phyloP scores from a whole-genome alignment of 2,888 invertebrate genomes.

The Andrena flavipes region DNA sequence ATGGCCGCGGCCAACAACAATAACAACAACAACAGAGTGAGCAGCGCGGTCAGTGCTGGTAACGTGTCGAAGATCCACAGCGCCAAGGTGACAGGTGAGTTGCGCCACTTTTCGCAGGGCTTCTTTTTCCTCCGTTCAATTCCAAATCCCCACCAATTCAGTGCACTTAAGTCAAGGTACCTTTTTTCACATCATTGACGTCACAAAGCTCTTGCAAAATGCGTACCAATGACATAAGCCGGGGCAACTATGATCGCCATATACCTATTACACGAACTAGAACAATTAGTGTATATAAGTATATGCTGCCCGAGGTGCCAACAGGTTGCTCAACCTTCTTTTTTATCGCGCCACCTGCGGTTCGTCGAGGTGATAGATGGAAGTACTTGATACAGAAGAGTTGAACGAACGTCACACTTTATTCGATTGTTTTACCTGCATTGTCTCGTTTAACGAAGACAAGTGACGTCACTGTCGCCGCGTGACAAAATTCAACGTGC shows the following conservation, averaged over 20 bases:
- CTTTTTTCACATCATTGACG: too few species aligned
- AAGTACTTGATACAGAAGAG: not conserved
- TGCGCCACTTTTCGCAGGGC: not conserved
- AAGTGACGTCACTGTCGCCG: not conserved
- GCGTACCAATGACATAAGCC: not conserved
- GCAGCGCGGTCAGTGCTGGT: constrained; percentile 78
- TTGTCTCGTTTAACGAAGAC: constrained; percentile 5
- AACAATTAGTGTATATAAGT: not conserved
- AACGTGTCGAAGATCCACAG: constrained; percentile 79
- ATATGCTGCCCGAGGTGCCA: not conserved
- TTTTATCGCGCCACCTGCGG: too few species aligned
- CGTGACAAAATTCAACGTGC: constrained; percentile 40
- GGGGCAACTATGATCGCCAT: not conserved
- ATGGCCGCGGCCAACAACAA: constrained; percentile 63
- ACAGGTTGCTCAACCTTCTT: not conserved
- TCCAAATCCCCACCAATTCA: too few species aligned
- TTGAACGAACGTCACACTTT: not conserved
- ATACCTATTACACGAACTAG: too few species aligned
- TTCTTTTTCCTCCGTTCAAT: not conserved
- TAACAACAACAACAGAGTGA: constrained; percentile 77
- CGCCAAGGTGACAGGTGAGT: constrained; percentile 78
- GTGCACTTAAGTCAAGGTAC: too few species aligned
- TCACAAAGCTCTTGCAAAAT: not conserved
- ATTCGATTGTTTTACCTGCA: not conserved
- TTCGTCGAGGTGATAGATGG: not conserved